These are phyloP conservation scores for Phenganax stokvisi DNA, from an alignment of 92 coral and sea anemone genomes.

Conservation along the genomic window DNA sequence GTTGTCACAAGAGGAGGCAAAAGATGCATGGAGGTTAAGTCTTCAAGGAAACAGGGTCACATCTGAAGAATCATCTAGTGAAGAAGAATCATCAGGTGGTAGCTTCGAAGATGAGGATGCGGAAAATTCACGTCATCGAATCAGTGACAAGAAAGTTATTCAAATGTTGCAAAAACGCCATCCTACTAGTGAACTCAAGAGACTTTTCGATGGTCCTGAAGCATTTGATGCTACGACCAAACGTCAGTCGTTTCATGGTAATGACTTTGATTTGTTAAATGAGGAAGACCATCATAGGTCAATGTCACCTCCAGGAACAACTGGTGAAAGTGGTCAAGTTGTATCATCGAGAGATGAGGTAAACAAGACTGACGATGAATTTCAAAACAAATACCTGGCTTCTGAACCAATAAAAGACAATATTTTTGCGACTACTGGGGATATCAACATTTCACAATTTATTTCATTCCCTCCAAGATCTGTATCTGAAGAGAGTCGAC, in stretches of 20 bases:
- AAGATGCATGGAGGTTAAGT: slow-evolving; percentile 33
- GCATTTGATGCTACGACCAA: slow-evolving; percentile 32
- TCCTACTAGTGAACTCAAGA: slow-evolving; percentile 34
- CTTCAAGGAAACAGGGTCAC: background rate
- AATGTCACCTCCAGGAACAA: background rate
- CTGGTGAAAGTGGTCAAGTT: background rate
- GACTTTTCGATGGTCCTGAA: slow-evolving; percentile 32
- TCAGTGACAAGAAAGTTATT: slow-evolving; percentile 27
- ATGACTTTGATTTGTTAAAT: background rate
- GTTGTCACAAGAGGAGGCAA: slow-evolving; percentile 30
- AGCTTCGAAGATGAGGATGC: background rate
- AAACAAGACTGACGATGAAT: background rate
- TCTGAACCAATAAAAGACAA: background rate
- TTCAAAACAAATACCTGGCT: slow-evolving; percentile 1
- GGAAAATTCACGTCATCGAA: slow-evolving; percentile 24
- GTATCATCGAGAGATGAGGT: background rate
- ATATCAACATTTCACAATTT: slow-evolving; percentile 25
- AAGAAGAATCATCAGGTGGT: slow-evolving; percentile 8
- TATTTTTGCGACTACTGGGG: slow-evolving; percentile 2
- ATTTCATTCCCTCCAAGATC: slow-evolving; percentile 8
- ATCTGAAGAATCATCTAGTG: slow-evolving; percentile 5
- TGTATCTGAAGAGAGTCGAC: background rate
- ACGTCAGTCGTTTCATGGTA: slow-evolving; percentile 28
- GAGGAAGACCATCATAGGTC: background rate
- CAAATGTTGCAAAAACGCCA: slow-evolving; percentile 32